Base-by-base conservation (phyloP, 2,113 vertebrate species). In the Peucedramus taeniatus region DNA sequence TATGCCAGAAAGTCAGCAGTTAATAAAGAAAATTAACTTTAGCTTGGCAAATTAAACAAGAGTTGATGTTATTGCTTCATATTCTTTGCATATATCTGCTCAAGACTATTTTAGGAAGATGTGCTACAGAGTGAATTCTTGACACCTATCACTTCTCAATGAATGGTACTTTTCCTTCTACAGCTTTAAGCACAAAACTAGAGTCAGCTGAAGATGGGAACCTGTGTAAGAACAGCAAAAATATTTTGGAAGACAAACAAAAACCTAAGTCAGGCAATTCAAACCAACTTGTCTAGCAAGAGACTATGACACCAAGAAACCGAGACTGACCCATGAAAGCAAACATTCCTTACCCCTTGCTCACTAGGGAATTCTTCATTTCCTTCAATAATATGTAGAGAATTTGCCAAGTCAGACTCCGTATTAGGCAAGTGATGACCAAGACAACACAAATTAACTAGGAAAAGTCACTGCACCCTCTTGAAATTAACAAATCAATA, bases 291-390 rank as follows among this genome's bases (percentile, higher is more conserved):
- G 16, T 35, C 45, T 88, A 30, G 24, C 9, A 61, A 20, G 53
- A 72, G 35, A 75, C 10, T 28, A 50, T 89, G 94, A 94, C 72
- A 83, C 22, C 42, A 66, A 81, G 76, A 87, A 94, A 93, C 86
- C 0, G 10, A 95, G 83, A 93, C 76, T 89, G 64, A 70, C 80
- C 89, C 47, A 15, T 1, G 19, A 86, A 42, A 94, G 60, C 69
- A 89, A 91, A 90, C 93, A 96, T 96, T 94, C 93, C 78, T 89
- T 51, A 54, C 35, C 56, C 39, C 40, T 95, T 94, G 30, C 68
- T 97, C 95, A 95, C 24, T n/a, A 12, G 2, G 23, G 60, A 83
- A 65, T 63, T 74, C 60, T 61, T 90, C 22, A 80, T 57, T 63
- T 77, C 19, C 33, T 57, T 57, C 82, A 85, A 19, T 1, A 65